Conservation (phyloP, 2,888 invertebrate species). For the Cyaniris semiargus region DNA sequence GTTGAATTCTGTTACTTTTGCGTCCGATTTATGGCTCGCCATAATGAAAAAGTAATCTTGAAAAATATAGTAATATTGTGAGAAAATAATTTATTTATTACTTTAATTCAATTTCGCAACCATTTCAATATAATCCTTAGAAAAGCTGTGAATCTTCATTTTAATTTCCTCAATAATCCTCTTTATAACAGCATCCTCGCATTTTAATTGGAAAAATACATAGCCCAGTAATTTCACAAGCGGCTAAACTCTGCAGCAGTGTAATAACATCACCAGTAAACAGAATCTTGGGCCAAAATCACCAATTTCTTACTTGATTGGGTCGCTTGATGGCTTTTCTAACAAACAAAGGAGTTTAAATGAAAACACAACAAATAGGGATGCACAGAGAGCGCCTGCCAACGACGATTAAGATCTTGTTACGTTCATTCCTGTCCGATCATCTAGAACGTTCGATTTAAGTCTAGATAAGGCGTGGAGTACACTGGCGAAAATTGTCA, state of each 20-base stretch:
- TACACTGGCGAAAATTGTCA: neutral
- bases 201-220: conserved; percentile 48
- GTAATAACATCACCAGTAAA: conserved; percentile 28
- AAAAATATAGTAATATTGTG: too few relatives aligned
- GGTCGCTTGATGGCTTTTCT: conserved; percentile 70
- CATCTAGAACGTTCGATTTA: conserved; percentile 43
- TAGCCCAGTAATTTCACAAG: conserved; percentile 15
- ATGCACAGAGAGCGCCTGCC: conserved; percentile 35
- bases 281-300: conserved; percentile 54
- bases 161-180: conserved; percentile 37
- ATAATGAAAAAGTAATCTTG: too few relatives aligned
- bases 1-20: neutral
- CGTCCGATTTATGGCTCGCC: too few relatives aligned
- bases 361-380: conserved; percentile 45
- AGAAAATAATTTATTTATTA: too few relatives aligned
- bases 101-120: neutral
- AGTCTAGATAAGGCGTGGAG: conserved; percentile 14
- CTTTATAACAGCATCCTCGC: neutral
- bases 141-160: conserved; percentile 46
- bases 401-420: conserved; percentile 33
- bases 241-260: conserved; percentile 3
- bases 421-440: conserved; percentile 40
- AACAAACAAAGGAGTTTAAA: conserved; percentile 58
- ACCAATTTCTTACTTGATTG: conserved; percentile 78
- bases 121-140: neutral